Conservation (phyloP, 2,888 invertebrate genomes). For the Hydriomena furcata region DNA sequence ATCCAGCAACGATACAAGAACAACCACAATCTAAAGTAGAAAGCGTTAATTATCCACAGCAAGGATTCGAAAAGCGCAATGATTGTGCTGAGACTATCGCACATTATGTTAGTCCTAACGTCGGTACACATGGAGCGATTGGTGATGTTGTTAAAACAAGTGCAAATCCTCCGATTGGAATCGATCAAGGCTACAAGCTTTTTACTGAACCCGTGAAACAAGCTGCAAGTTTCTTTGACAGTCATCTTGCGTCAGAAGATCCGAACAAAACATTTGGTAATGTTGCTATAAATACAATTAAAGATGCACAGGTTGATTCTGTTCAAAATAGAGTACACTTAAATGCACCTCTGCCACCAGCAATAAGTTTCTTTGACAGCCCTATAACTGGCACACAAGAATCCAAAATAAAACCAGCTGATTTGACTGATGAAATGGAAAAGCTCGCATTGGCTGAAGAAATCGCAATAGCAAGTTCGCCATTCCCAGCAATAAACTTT, state of each 20-base stretch:
- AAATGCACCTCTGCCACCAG: constrained; percentile 21
- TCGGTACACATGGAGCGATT: constrained; percentile 17
- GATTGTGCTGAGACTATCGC: neutral
- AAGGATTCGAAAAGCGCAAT: neutral
- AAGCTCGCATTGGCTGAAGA: constrained; percentile 22
- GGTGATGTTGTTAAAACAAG: constrained; percentile 14
- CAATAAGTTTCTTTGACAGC: constrained; percentile 29
- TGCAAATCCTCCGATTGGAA: neutral
- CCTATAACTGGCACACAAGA: constrained; percentile 7
- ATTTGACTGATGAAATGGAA: constrained; percentile 11
- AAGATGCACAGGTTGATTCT: neutral
- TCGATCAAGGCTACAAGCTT: constrained; percentile 7
- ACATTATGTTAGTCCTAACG: constrained; percentile 5
- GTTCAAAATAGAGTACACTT: constrained; percentile 4
- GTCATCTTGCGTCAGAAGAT: neutral
- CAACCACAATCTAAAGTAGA: neutral
- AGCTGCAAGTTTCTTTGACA: constrained; percentile 8
- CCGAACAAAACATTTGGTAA: neutral
- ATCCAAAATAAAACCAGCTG: constrained; percentile 11
- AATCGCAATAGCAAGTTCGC: constrained; percentile 12
- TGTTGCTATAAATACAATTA: neutral
- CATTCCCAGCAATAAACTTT: constrained; percentile 15
- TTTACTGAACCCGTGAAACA: neutral
- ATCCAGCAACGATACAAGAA: constrained; percentile 14
- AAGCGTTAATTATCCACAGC: neutral